Conservation (phyloP, 1,140 invertebrate species). For the Bradysia coprophila region DNA sequence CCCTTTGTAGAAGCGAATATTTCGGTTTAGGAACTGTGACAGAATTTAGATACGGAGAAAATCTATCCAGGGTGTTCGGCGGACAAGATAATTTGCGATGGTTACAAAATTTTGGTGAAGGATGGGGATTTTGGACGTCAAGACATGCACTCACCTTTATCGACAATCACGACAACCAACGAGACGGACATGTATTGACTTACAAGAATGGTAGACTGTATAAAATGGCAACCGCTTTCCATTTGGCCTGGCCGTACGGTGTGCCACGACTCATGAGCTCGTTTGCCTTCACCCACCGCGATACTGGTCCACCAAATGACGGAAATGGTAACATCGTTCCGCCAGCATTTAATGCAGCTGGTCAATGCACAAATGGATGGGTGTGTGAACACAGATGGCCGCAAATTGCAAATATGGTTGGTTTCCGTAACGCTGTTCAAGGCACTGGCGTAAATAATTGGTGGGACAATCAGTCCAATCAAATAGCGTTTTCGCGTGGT, state of each 20-base stretch:
- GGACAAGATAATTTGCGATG: neutral
- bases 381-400: slow-evolving; percentile 79
- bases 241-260: slow-evolving; percentile 70
- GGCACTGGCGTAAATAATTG: slow-evolving; percentile 35
- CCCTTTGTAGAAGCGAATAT: neutral
- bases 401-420: slow-evolving; percentile 64
- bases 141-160: slow-evolving; percentile 37
- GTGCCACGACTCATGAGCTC: slow-evolving; percentile 63
- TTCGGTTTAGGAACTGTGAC: slow-evolving; percentile 38
- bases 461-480: slow-evolving; percentile 54
- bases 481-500: slow-evolving; percentile 59
- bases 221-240: slow-evolving; percentile 58
- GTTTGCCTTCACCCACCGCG: slow-evolving; percentile 31
- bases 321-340: slow-evolving; percentile 43
- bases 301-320: slow-evolving; percentile 39
- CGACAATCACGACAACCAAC: slow-evolving; percentile 42
- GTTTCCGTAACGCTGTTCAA: slow-evolving; percentile 44
- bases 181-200: slow-evolving; percentile 32
- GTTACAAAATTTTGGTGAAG: slow-evolving; percentile 18
- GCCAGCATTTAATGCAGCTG: slow-evolving; percentile 39
- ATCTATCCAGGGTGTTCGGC: neutral
- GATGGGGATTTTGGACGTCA: slow-evolving; percentile 33
- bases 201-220: slow-evolving; percentile 38
- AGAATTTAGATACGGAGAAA: slow-evolving; percentile 37
- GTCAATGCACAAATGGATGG: slow-evolving; percentile 60